Conservation (phyloP, 2,888 invertebrate genomes). For the Hemithea aestivaria region DNA sequence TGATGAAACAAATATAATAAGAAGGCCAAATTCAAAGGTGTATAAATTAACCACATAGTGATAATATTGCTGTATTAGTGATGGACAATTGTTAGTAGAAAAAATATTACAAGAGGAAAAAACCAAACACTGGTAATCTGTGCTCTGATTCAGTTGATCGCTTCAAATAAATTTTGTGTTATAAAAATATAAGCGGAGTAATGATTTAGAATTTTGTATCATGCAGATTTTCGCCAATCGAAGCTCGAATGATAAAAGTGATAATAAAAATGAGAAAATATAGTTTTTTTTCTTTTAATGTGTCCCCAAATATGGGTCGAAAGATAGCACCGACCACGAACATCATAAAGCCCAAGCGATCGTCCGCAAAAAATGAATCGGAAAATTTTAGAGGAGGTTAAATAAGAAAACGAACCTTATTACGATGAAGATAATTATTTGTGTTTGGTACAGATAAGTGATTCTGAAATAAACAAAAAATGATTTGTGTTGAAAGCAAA, state of each 20-base stretch:
- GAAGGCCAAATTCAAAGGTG: no score
- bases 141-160: no score
- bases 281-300: no score
- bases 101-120: conserved; percentile 2
- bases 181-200: conserved; percentile 19
- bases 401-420: conserved; percentile 84
- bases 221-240: conserved; percentile 34
- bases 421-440: conserved; percentile 90
- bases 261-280: conserved; percentile 7
- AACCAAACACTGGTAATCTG: conserved; percentile 21
- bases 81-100: conserved; percentile 6
- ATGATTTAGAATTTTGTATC: conserved; percentile 24
- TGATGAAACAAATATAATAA: no score
- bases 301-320: no score
- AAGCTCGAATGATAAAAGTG: conserved; percentile 32
- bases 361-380: conserved; percentile 43
- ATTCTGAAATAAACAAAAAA: conserved; percentile 88
- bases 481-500: conserved; percentile 78
- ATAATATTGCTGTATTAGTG: background rate
- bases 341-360: conserved; percentile 62
- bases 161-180: conserved; percentile 10
- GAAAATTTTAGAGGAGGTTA: conserved; percentile 63
- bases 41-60: no score
- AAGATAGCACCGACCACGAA: conserved; percentile 5
- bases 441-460: conserved; percentile 93